Conservation (phyloP, 2,888 invertebrate genomes). For the Serrognathus titanus region DNA sequence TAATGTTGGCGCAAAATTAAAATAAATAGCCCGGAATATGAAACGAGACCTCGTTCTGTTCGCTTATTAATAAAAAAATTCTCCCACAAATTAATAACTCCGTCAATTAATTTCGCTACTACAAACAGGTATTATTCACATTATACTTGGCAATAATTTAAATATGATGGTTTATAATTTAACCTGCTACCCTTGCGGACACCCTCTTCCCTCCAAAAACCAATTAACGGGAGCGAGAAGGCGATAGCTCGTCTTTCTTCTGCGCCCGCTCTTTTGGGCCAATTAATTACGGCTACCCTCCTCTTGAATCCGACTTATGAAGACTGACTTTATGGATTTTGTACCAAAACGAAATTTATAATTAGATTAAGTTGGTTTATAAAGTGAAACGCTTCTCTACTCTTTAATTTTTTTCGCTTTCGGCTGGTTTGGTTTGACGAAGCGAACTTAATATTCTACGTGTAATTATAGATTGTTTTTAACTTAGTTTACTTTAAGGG, state of each 20-base stretch:
- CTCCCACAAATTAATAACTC: background rate
- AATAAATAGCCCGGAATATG: background rate
- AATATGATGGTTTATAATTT: conserved; percentile 7
- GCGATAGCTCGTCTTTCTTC: conserved; percentile 18
- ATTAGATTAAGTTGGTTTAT: conserved; percentile 23
- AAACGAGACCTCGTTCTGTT: background rate
- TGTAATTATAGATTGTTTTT: no score
- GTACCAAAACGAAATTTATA: conserved; percentile 25
- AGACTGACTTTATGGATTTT: conserved; percentile 27
- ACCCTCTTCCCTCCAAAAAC: conserved; percentile 26
- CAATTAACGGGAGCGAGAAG: conserved; percentile 24
- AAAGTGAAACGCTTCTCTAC: conserved; percentile 12
- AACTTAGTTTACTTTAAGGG: no score
- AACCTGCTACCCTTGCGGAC: conserved; percentile 22
- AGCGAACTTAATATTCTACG: no score
- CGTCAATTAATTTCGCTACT: conserved; percentile 18
- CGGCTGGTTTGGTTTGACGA: no score
- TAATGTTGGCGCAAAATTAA: conserved; percentile 1
- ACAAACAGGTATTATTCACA: conserved; percentile 22
- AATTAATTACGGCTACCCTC: conserved; percentile 25
- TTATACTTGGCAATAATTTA: conserved; percentile 20
- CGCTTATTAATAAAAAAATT: background rate
- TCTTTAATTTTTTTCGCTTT: no score
- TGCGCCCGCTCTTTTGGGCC: conserved; percentile 12
- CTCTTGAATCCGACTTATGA: conserved; percentile 21